These are phyloP conservation scores for Ellobium chinense DNA, from an alignment of 2,888 invertebrate genomes.

Conservation along the genomic window DNA sequence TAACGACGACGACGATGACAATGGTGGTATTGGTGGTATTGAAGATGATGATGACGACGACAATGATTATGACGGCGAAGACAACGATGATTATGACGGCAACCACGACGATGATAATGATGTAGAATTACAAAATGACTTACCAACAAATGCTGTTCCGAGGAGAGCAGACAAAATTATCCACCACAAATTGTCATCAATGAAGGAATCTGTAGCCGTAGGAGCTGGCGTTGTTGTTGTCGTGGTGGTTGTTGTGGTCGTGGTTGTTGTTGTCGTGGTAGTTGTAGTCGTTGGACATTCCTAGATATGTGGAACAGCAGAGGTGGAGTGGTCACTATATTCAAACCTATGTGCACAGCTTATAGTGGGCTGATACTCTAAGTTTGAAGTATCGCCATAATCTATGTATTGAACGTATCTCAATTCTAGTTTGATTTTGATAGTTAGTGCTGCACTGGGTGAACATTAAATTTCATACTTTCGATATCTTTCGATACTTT, in stretches of 20 bases:
- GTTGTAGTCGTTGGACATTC: conserved; percentile 27
- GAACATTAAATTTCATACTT: too few relatives aligned
- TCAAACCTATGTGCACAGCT: too few relatives aligned
- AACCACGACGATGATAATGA: background rate
- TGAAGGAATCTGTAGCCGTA: background rate
- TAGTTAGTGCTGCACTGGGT: too few relatives aligned
- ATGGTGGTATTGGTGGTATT: conserved; percentile 4
- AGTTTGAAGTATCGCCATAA: too few relatives aligned
- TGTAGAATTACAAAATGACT: background rate
- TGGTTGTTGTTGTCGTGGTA: conserved; percentile 35
- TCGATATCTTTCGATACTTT: too few relatives aligned
- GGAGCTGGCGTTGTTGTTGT: conserved; percentile 29
- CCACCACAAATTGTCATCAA: conserved; percentile 31
- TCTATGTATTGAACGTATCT: too few relatives aligned
- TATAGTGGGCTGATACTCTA: too few relatives aligned
- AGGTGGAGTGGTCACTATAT: background rate
- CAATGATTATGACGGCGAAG: background rate
- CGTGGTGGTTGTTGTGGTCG: conserved; percentile 32
- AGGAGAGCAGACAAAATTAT: conserved; percentile 19
- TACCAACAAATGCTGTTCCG: conserved; percentile 28
- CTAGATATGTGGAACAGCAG: background rate
- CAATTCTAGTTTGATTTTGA: too few relatives aligned
- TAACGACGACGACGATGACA: conserved; percentile 14
- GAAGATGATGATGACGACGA: background rate
- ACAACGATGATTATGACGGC: background rate